These are phyloP conservation scores for Elymnias hypermnestra DNA, from an alignment of 1,140 invertebrate genomes.

Conservation along the genomic window DNA sequence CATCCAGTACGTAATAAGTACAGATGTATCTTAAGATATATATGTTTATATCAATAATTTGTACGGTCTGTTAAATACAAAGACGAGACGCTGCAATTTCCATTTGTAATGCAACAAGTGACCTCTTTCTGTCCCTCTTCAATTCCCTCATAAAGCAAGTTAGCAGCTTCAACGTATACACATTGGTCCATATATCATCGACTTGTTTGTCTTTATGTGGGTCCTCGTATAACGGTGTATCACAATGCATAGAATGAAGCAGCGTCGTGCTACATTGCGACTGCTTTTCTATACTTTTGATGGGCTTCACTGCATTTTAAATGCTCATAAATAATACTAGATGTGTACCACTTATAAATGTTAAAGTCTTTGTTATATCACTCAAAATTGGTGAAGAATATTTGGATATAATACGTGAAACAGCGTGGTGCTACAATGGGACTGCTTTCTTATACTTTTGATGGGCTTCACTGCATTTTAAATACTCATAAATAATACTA, in stretches of 20 bases:
- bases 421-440: conserved; percentile 50
- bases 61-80: too few relatives aligned
- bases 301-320: conserved; percentile 4
- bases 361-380: conserved; percentile 7
- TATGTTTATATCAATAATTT: too few relatives aligned
- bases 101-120: conserved; percentile 5
- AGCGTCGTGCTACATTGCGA: conserved; percentile 49
- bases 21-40: too few relatives aligned
- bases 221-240: conserved; percentile 54
- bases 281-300: conserved; percentile 23
- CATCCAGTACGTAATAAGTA: too few relatives aligned
- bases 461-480: conserved; percentile 5
- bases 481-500: not conserved
- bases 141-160: conserved; percentile 36
- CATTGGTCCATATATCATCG: conserved; percentile 46
- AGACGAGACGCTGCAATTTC: not conserved
- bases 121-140: conserved; percentile 35
- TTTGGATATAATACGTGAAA: too few relatives aligned
- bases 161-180: conserved; percentile 24
- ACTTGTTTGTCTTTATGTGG: conserved; percentile 60
- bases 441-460: conserved; percentile 22
- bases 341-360: not conserved
- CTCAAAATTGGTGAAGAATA: too few relatives aligned
- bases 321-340: not conserved
- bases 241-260: conserved; percentile 55